Percentiles rank a stretch among this genome's conserved stretches.
Evolutionary conservation across 1,140 invertebrate species (phyloP).

Genomic region (Drosophila baimaii): DNA sequence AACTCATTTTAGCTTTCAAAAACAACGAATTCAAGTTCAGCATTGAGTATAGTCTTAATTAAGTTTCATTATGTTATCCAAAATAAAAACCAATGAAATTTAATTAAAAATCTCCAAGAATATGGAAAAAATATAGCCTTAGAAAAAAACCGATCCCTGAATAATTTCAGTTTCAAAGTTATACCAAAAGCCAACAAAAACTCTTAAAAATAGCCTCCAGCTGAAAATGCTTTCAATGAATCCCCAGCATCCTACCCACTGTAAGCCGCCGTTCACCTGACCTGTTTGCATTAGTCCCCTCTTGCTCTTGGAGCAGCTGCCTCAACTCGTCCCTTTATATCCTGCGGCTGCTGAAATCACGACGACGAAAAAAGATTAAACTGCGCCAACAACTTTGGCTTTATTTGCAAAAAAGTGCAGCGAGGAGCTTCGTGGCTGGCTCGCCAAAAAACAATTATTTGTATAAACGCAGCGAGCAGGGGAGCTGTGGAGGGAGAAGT

Average conservation of each 20-base stretch:
- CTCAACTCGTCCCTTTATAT: slow-evolving; percentile 5
- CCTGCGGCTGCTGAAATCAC: slow-evolving; percentile 48
- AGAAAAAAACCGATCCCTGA: background rate
- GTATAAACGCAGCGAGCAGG: slow-evolving; percentile 46
- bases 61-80: background rate
- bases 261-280: slow-evolving; percentile 32
- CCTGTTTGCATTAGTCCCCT: slow-evolving; percentile 44
- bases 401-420: slow-evolving; percentile 56
- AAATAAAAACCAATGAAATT: background rate
- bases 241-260: slow-evolving; percentile 18
- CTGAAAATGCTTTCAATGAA: slow-evolving; percentile 7
- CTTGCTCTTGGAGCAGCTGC: slow-evolving; percentile 34
- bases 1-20: too few species aligned
- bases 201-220: background rate
- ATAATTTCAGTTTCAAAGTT: background rate
- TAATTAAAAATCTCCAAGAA: background rate
- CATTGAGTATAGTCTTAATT: background rate
- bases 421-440: slow-evolving; percentile 47
- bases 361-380: slow-evolving; percentile 62
- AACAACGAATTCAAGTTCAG: background rate
- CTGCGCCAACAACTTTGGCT: slow-evolving; percentile 67
- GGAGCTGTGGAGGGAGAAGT: background rate
- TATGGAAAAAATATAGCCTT: background rate
- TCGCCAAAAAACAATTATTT: slow-evolving; percentile 79
- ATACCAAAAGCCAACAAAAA: background rate